Percentiles rank a stretch among this genome's conserved stretches.
phyloP scores from a whole-genome alignment of 2,113 vertebrate genomes.

The Cephalopholis sonnerati region DNA sequence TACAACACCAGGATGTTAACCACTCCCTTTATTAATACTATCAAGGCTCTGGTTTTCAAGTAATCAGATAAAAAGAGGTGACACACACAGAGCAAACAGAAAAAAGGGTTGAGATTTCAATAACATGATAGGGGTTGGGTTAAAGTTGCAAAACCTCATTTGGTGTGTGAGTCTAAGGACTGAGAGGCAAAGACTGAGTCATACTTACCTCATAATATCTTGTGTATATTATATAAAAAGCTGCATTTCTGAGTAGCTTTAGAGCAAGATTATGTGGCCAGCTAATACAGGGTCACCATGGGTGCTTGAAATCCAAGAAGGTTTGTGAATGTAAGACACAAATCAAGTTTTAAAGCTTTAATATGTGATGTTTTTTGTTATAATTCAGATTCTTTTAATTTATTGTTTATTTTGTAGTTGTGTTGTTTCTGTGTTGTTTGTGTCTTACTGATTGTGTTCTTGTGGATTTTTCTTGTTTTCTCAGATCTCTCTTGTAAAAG shows the following conservation, averaged over 20 bases:
- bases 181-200: not conserved
- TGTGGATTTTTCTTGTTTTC: too few relatives aligned
- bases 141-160: not conserved
- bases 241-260: not conserved
- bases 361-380: too few relatives aligned
- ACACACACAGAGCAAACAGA: slow-evolving; percentile 50
- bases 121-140: not conserved
- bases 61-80: slow-evolving; percentile 54
- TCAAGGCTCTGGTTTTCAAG: slow-evolving; percentile 43
- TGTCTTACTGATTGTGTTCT: too few relatives aligned
- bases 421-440: too few relatives aligned
- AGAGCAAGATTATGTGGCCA: not conserved
- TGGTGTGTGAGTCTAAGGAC: not conserved
- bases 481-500: too few relatives aligned
- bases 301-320: too few relatives aligned
- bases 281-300: not conserved
- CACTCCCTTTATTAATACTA: slow-evolving; percentile 59
- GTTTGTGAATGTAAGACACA: too few relatives aligned
- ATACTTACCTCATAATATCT: not conserved
- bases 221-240: not conserved
- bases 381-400: too few relatives aligned
- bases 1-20: slow-evolving; percentile 47
- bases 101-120: slow-evolving; percentile 18
- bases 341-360: too few relatives aligned
- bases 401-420: too few relatives aligned